Conservation (phyloP, 2,888 invertebrate species). For the Antheraea assamensis region DNA sequence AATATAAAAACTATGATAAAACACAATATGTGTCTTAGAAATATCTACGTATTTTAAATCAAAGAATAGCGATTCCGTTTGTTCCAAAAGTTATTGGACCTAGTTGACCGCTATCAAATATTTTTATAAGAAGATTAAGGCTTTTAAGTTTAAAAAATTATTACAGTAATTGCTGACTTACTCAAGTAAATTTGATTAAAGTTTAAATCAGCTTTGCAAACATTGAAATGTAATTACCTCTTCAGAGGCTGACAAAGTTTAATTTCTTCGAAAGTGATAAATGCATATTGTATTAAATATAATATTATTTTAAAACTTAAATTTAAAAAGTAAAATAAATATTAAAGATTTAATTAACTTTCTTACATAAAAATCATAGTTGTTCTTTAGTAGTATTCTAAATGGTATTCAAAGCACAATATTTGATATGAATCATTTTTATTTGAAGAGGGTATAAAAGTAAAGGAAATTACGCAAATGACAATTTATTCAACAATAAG, state of each 20-base stretch:
- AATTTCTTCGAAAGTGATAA: conserved; percentile 6
- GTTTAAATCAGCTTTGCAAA: conserved; percentile 2
- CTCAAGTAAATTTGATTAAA: conserved; percentile 13
- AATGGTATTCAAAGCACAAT: background rate
- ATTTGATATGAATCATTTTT: background rate
- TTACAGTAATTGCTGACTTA: background rate
- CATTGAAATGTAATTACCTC: conserved; percentile 10
- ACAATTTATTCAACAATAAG: too few species aligned
- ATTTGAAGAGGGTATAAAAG: too few species aligned
- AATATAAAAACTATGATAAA: too few species aligned
- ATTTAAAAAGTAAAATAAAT: background rate
- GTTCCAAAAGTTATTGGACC: too few species aligned
- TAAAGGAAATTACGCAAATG: too few species aligned
- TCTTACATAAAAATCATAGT: background rate
- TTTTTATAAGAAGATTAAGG: too few species aligned
- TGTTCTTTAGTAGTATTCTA: too few species aligned
- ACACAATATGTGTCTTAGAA: too few species aligned
- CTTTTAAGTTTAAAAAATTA: too few species aligned
- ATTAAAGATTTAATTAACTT: background rate
- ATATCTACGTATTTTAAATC: too few species aligned
- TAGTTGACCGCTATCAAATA: too few species aligned
- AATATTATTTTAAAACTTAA: background rate
- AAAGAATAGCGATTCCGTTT: too few species aligned
- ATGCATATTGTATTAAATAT: background rate
- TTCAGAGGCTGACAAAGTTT: conserved; percentile 11